phyloP scores from a whole-genome alignment of 2,888 invertebrate genomes.

The Gymnocheta viridis region DNA sequence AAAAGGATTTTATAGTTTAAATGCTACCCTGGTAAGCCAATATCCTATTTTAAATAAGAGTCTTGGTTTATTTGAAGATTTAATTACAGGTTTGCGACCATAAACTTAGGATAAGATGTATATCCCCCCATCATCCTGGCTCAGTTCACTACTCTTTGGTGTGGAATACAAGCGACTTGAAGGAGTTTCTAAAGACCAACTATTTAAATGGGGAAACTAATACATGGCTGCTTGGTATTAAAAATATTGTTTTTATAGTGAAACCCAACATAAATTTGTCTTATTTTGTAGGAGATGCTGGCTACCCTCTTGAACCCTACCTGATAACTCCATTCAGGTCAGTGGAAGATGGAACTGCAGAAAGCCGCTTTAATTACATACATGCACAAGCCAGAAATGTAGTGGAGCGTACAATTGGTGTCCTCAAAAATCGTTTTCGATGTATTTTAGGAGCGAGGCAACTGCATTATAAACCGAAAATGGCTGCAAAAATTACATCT shows the following conservation, averaged over 20 bases:
- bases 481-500: no score
- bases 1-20: slow-evolving; percentile 6
- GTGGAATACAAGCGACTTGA: neutral
- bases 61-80: slow-evolving; percentile 4
- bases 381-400: neutral
- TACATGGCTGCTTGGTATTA: slow-evolving; percentile 9
- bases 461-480: no score
- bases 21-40: slow-evolving; percentile 2
- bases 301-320: slow-evolving; percentile 9
- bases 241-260: slow-evolving; percentile 4
- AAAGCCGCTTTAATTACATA: slow-evolving; percentile 18
- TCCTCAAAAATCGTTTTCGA: no score
- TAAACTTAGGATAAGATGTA: no score
- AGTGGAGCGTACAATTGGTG: no score
- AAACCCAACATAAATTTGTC: slow-evolving; percentile 11
- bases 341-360: neutral
- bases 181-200: neutral
- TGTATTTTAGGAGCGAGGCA: no score
- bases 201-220: slow-evolving; percentile 4
- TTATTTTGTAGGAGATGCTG: slow-evolving; percentile 1
- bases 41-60: slow-evolving; percentile 10
- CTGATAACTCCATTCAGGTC: slow-evolving; percentile 11
- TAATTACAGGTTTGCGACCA: slow-evolving; percentile 6
- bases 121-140: no score
- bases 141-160: no score